phyloP scores from a whole-genome alignment of 2,113 vertebrate genomes.

The Hystrix brachyura region DNA sequence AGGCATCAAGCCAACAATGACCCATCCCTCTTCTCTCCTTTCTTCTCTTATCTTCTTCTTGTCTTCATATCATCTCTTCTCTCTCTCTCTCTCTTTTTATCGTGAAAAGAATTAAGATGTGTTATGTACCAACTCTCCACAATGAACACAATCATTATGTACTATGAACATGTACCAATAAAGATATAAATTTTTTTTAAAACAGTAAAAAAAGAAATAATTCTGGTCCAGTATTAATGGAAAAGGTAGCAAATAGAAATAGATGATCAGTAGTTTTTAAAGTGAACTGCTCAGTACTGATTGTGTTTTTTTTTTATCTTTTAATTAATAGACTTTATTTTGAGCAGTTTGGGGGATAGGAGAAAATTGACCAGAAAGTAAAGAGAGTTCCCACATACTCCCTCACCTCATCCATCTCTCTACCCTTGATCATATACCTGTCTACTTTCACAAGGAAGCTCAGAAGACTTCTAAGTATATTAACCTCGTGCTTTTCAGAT shows the following conservation, averaged over 20 bases:
- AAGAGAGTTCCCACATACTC: neutral
- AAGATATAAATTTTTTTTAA: neutral
- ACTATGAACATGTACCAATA: neutral
- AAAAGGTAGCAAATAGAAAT: neutral
- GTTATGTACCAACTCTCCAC: neutral
- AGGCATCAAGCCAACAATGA: neutral
- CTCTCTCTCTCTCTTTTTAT: neutral
- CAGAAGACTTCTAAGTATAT: neutral
- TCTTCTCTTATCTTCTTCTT: neutral
- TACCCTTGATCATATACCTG: too few species aligned
- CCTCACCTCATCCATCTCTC: neutral
- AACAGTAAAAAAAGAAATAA: neutral
- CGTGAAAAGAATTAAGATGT: neutral
- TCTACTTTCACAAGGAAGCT: neutral
- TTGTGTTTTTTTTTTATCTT: neutral
- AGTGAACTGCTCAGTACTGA: neutral
- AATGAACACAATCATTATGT: neutral
- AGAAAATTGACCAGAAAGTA: neutral
- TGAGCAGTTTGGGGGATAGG: neutral
- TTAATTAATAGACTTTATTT: neutral
- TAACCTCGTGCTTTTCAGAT: neutral
- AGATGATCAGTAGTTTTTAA: neutral
- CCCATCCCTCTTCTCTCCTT: neutral
- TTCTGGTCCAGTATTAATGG: neutral
- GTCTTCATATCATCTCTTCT: too few species aligned